Conservation (phyloP, 2,113 vertebrate genomes). For the Pandion haliaetus region DNA sequence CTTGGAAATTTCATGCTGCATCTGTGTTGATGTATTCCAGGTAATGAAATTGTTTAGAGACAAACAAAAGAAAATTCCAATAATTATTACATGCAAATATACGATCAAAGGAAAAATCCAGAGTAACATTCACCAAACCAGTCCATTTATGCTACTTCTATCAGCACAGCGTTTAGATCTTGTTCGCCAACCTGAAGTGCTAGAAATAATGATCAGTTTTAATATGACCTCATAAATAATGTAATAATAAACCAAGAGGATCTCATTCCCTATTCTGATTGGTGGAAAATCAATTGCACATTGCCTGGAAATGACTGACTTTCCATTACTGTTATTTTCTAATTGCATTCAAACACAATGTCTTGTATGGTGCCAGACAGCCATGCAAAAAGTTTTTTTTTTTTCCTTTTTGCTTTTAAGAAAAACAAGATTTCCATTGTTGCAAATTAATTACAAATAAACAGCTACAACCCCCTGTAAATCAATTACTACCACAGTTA, state of each 20-base stretch:
- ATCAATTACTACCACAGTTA: conserved; percentile 50
- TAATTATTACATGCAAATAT: conserved; percentile 22
- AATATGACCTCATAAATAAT: conserved; percentile 79
- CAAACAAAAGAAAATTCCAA: conserved; percentile 19
- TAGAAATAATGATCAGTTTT: conserved; percentile 76
- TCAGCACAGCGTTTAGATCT: conserved; percentile 27
- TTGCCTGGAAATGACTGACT: conserved; percentile 80
- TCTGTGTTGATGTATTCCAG: not conserved
- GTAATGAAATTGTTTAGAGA: not conserved
- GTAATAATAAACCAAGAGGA: conserved; percentile 75
- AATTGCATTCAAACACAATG: conserved; percentile 73
- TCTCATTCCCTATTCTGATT: conserved; percentile 80
- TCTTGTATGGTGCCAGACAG: conserved; percentile 57
- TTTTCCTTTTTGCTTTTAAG: conserved; percentile 55
- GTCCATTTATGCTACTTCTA: not conserved
- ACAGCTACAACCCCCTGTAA: conserved; percentile 38
- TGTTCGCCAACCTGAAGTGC: conserved; percentile 63
- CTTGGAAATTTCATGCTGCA: not conserved
- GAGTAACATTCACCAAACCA: conserved; percentile 6
- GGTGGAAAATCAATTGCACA: conserved; percentile 80
- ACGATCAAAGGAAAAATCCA: conserved; percentile 39
- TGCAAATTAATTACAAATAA: conserved; percentile 69
- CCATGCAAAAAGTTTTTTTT: conserved; percentile 14
- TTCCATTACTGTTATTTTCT: conserved; percentile 77
- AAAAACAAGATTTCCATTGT: conserved; percentile 65